Conservation (phyloP, 2,888 invertebrate species). For the Saturnia japonica region DNA sequence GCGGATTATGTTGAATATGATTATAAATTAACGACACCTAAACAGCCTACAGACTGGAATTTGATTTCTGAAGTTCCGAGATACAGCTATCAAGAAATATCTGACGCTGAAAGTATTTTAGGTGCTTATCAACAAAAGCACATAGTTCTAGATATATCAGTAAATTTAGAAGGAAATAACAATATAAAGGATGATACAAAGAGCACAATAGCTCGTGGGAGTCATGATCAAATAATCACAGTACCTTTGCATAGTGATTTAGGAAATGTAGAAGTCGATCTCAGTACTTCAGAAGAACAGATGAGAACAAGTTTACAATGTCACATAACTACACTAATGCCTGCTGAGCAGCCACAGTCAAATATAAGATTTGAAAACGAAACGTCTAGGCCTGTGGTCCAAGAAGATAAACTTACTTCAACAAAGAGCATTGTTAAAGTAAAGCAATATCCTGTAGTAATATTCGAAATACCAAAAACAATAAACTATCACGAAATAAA, state of each 20-base stretch:
- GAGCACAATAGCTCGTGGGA: background rate
- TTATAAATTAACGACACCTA: background rate
- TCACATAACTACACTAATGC: background rate
- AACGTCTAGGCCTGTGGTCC: background rate
- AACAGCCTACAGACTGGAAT: background rate
- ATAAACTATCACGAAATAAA: constrained; percentile 31
- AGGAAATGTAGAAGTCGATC: background rate
- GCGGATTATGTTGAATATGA: background rate
- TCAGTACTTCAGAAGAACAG: background rate
- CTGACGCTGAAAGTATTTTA: constrained; percentile 13
- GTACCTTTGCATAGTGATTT: background rate
- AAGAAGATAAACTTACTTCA: background rate
- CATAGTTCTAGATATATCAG: background rate
- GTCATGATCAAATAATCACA: background rate
- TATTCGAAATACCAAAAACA: constrained; percentile 25
- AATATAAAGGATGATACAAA: background rate
- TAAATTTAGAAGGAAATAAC: constrained; percentile 20
- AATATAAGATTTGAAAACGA: background rate
- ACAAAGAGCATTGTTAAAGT: background rate
- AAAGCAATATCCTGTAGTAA: background rate
- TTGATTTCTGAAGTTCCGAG: constrained; percentile 14
- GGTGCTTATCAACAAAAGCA: background rate
- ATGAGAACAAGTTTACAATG: background rate
- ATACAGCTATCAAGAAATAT: constrained; percentile 9
- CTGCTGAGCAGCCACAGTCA: background rate